Base-by-base conservation (phyloP, 1,140 invertebrate species). In the Zaprionus camerounensis region DNA sequence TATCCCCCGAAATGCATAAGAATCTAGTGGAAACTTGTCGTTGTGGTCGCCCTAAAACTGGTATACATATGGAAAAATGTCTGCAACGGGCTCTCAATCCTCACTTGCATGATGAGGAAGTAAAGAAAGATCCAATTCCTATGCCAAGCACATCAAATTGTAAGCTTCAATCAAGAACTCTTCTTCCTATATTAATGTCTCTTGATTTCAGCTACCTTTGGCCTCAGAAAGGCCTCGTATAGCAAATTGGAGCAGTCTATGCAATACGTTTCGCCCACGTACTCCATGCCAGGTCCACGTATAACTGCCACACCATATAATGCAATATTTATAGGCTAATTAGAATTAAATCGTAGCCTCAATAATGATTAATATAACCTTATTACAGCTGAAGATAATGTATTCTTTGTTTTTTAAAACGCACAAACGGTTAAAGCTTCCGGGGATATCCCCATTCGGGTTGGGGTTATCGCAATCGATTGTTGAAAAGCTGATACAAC, bases 141-240 rank as follows among this genome's bases (percentile, higher is more conserved):
- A 76, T 92, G 36, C 91, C 91, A 24, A 56, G 57, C 28, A 92
- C 91, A 2, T 91, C 91, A 2, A 91, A 80, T 59, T 85, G 91
- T 91, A 70, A 78, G 75, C 64, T 28, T 5, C 11, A 51, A 12
- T n/a, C 26, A 31, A 49, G 3, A 20, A 41, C 15, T 58, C 0
- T n/a, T 0, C 15, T 36, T n/a, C 24, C 17, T 11, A 0, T 24
- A 11, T 11, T 55, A 7, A 44, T 63, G 6, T 20, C 2, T 56
- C 11, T 53, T 53, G 2, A 0, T 81, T 80, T 15, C 41, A 92
- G 91, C 83, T 53, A 68, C 44, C 26, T 86, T 92, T n/a, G 91
- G 91, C 1, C 53, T 22, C 28, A 22, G 66, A 20, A 46, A 28
- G 17, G 55, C 24, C 5, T 59, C 61, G 36, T 92, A 92, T 17